Base-by-base conservation (phyloP, 2,888 invertebrate genomes). In the Metalampra italica region DNA sequence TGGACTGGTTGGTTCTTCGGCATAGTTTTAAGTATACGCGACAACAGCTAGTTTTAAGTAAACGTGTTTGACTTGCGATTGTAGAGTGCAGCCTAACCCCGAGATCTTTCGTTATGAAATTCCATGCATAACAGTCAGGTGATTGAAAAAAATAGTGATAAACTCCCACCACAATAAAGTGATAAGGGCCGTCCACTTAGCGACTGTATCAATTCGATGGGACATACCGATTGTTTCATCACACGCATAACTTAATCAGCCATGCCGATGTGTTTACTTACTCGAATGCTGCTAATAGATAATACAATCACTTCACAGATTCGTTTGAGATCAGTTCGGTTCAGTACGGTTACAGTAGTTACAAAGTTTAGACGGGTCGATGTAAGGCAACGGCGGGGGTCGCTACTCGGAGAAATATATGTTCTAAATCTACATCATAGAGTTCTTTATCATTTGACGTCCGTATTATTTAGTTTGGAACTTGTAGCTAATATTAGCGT, bases 281-380 rank as follows among this genome's bases (percentile, higher is more conserved):
- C 14, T 40, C 40, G 15, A n/a, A 36, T n/a, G 36, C 11, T 39
- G 15, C 13, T 39, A 15, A 39, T 39, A 39, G 15, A 58, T 53
- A 53, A 54, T 46, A 43, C 37, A 51, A 51, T 51, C 47, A 47
- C 15, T 38, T 45, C 40, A 45, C 47, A 50, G 49, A 53, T 54
- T 46, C 51, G 50, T 51, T 43, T 38, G 50, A 57, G 52, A 59
- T 55, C 54, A 56, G 51, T 53, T 56, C 22, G 2, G 53, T 57
- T 55, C 54, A 58, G 55, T 50, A 45, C 49, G 40, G 45, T 55
- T 47, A 55, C 49, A 54, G 52, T 60, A 64, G 64, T 64, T 61
- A 59, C 5, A 22, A 22, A 22, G 22, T 22, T 22, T 3, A 22
- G 22, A 22, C 22, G 22, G 22, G 22, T 5, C n/a, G n/a, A n/a